Conservation (phyloP, 2,797 vertebrate genomes). For the Tragelaphus eurycerus region DNA sequence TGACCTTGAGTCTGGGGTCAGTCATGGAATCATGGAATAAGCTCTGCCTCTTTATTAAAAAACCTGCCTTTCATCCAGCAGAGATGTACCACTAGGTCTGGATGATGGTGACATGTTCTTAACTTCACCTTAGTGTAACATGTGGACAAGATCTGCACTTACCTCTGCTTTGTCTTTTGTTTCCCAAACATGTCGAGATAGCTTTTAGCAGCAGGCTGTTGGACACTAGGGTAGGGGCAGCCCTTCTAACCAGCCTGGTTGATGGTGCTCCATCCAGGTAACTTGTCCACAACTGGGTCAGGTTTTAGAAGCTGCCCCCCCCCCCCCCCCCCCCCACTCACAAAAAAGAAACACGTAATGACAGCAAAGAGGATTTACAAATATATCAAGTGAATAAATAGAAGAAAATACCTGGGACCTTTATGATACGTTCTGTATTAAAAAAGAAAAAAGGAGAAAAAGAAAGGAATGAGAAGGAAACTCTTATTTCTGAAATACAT, state of each 20-base stretch:
- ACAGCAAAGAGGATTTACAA: neutral
- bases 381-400: slow-evolving; percentile 17
- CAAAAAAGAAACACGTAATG: neutral
- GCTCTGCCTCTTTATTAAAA: neutral
- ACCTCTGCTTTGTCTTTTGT: neutral
- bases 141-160: neutral
- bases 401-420: neutral
- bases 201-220: neutral
- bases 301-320: neutral
- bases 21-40: neutral
- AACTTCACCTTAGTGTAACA: neutral
- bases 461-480: neutral
- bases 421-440: neutral
- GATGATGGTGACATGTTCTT: neutral
- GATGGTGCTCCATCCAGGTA: neutral
- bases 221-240: neutral
- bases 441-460: neutral
- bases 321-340: neutral
- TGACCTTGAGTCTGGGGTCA: neutral
- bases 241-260: neutral
- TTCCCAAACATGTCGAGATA: neutral
- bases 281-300: neutral
- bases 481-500: neutral
- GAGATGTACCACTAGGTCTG: neutral
- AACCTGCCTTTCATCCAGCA: neutral